Base-by-base conservation (phyloP, 1,140 invertebrate genomes). In the Hyphantria cunea region DNA sequence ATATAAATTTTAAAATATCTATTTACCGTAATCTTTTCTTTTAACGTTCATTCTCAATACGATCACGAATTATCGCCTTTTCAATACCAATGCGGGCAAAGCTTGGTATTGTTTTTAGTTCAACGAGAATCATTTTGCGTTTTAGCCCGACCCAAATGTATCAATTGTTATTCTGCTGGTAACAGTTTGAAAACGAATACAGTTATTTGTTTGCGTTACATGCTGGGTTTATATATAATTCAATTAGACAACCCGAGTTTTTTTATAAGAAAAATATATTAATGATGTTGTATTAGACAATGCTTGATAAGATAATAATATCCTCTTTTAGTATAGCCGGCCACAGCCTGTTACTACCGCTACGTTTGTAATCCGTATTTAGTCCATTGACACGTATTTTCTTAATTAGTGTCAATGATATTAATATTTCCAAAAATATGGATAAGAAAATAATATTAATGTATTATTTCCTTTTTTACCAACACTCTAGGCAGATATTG, bases 131-230 rank as follows among this genome's bases (percentile, higher is more conserved):
- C 54, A 56, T 73, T 66, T 55, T 15, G 64, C 68, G 68, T 58
- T 25, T 68, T 65, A 65, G 66, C 48, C 64, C 59, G 70, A 69
- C 70, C 66, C 66, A 48, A 66, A 72, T 73, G 68, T 69, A 76
- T 72, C 67, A 70, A 64, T 68, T 69, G 61, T 60, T 55, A 64
- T 68, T 56, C 37, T 52, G 41, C 56, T 48, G 45, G 45, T 6
- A 48, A 14, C 33, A 37, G 39, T 49, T 49, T 58, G 55, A 58
- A 61, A 63, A 54, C 42, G 33, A 14, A 37, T 15, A 32, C 17
- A 8, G 31, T 10, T 32, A 25, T 49, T 58, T 12, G 48, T 58
- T 48, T 58, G 15, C 44, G 48, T 58, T 48, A 58, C 48, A 48
- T 58, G 33, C 48, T 48, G 54, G 32, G 48, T 58, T 34, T 54